phyloP scores from a whole-genome alignment of 2,113 vertebrate genomes.

The Ailurus styani region DNA sequence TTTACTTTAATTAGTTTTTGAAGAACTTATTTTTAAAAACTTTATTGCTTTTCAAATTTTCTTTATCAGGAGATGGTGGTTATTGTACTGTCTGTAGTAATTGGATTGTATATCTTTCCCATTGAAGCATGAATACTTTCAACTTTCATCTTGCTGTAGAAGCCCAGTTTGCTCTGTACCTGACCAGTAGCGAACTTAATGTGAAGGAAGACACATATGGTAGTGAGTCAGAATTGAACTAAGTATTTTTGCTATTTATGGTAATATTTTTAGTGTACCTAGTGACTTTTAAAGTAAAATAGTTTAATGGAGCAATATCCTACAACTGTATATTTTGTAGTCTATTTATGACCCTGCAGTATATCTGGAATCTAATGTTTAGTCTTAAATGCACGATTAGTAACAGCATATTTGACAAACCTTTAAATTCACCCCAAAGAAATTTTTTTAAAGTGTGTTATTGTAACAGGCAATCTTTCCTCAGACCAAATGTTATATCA shows the following conservation, averaged over 20 bases:
- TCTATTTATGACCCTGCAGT: not conserved
- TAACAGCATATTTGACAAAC: not conserved
- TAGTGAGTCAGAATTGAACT: not conserved
- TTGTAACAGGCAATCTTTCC: not conserved
- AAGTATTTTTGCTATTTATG: not conserved
- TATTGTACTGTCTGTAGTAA: not conserved
- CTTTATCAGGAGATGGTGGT: not conserved
- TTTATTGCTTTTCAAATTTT: slow-evolving; percentile 8
- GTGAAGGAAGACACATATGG: not conserved
- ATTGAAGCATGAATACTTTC: not conserved
- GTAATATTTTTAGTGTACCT: not conserved
- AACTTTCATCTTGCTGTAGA: not conserved
- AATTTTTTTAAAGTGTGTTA: not conserved
- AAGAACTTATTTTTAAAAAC: slow-evolving; percentile 20
- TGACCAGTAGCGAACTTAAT: not conserved
- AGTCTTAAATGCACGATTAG: not conserved
- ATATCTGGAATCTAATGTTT: not conserved
- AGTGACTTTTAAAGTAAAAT: not conserved
- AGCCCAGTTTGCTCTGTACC: not conserved
- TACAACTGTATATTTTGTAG: not conserved
- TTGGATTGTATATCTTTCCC: not conserved
- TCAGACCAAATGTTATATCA: not conserved
- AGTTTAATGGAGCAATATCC: not conserved
- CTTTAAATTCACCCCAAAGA: not conserved
- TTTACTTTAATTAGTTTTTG: not conserved